Percentiles rank a stretch among this genome's conserved stretches.
These are phyloP conservation scores for Drosophila pruinosa DNA, from an alignment of 1,140 invertebrate species.

Conservation along the genomic window DNA sequence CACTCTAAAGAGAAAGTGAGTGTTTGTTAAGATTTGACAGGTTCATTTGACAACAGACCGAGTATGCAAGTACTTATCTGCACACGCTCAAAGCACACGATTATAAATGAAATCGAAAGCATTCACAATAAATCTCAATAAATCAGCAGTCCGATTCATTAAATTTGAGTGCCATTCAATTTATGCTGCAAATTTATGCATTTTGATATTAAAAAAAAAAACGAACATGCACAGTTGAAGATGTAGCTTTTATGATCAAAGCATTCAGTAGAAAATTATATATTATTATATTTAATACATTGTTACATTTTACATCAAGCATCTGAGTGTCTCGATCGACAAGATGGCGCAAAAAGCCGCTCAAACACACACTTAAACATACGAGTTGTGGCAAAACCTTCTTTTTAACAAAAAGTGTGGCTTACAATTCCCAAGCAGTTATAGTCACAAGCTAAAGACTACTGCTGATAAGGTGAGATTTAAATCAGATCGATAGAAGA, in stretches of 20 bases:
- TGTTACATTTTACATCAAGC: too few species aligned
- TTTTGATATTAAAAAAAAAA: conserved; percentile 1
- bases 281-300: too few species aligned
- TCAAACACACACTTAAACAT: too few species aligned
- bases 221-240: neutral
- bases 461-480: too few species aligned
- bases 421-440: too few species aligned
- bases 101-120: conserved; percentile 49
- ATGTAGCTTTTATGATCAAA: neutral
- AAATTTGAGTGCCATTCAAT: conserved; percentile 8
- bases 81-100: conserved; percentile 1
- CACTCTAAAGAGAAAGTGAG: conserved; percentile 68
- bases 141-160: conserved; percentile 31
- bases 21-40: conserved; percentile 75
- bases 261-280: neutral
- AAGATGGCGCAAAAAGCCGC: too few species aligned
- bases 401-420: too few species aligned
- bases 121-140: conserved; percentile 45
- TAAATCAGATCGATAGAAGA: too few species aligned
- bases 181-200: conserved; percentile 1
- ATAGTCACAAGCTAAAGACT: too few species aligned
- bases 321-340: too few species aligned
- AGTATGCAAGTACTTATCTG: conserved; percentile 31
- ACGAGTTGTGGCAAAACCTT: too few species aligned
- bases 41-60: conserved; percentile 65